phyloP scores from a whole-genome alignment of 2,113 vertebrate species.

The Origma solitaria region DNA sequence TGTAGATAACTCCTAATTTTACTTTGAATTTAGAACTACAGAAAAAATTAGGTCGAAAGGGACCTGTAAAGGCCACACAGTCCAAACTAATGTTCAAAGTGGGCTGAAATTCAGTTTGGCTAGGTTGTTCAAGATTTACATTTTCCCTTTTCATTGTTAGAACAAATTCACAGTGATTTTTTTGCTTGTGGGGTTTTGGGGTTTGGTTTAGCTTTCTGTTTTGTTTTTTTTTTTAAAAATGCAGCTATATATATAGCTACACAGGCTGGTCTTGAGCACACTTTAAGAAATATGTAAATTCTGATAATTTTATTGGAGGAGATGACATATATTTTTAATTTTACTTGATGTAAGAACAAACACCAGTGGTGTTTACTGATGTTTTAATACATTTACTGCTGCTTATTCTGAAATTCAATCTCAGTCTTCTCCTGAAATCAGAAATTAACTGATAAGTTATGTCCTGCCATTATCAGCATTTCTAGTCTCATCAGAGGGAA shows the following conservation, averaged over 20 bases:
- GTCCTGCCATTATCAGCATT: background rate
- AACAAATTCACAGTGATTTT: background rate
- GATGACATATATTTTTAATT: background rate
- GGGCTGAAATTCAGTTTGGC: background rate
- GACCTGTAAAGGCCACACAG: background rate
- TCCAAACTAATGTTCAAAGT: background rate
- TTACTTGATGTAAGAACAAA: background rate
- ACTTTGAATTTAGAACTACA: background rate
- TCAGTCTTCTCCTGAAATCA: background rate
- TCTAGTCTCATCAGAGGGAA: background rate
- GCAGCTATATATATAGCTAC: background rate
- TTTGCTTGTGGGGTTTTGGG: accelerated
- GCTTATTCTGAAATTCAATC: background rate
- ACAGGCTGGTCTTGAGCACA: background rate
- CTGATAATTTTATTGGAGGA: background rate
- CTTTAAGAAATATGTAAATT: background rate
- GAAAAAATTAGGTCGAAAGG: background rate
- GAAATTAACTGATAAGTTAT: background rate
- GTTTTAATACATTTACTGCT: background rate
- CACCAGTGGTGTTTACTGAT: background rate
- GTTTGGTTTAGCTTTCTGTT: background rate
- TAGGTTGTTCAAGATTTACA: background rate
- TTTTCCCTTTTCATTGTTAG: background rate
- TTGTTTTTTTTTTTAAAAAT: background rate
- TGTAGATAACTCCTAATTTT: background rate